Evolutionary conservation across 2,113 vertebrate species (phyloP).

Genomic region (Pithys albifrons): DNA sequence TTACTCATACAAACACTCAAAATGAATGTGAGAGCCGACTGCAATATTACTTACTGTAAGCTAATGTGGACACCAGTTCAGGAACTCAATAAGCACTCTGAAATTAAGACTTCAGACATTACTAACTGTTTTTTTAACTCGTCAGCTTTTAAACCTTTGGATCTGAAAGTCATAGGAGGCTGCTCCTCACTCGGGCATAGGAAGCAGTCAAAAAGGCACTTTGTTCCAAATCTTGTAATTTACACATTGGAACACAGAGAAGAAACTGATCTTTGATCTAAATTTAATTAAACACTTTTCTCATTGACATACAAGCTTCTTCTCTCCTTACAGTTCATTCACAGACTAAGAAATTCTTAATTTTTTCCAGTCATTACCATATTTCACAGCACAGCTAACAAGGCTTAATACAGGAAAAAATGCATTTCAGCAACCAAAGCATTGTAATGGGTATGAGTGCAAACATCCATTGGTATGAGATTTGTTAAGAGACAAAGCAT

Average conservation of each 20-base stretch:
- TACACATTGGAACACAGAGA: background rate
- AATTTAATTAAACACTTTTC: constrained; percentile 33
- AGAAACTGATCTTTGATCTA: constrained; percentile 37
- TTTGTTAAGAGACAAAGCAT: background rate
- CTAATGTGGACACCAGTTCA: background rate
- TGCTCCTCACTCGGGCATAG: background rate
- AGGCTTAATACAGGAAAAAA: background rate
- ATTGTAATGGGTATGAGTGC: background rate
- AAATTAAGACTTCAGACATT: background rate
- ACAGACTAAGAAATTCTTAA: background rate
- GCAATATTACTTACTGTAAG: background rate
- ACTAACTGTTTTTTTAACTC: background rate
- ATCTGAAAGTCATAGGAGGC: background rate
- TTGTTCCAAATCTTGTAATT: background rate
- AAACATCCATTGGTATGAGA: background rate
- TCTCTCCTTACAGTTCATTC: background rate
- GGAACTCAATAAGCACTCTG: background rate
- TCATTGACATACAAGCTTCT: background rate
- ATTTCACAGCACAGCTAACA: background rate
- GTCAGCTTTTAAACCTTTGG: background rate
- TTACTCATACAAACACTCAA: background rate
- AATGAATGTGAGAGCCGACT: background rate
- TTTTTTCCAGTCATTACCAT: background rate
- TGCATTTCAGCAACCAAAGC: background rate
- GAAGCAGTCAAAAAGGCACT: background rate